phyloP scores from a whole-genome alignment of 37 sponge, comb jelly and placozoan genomes.

The Halisarca cf. caerulea region DNA sequence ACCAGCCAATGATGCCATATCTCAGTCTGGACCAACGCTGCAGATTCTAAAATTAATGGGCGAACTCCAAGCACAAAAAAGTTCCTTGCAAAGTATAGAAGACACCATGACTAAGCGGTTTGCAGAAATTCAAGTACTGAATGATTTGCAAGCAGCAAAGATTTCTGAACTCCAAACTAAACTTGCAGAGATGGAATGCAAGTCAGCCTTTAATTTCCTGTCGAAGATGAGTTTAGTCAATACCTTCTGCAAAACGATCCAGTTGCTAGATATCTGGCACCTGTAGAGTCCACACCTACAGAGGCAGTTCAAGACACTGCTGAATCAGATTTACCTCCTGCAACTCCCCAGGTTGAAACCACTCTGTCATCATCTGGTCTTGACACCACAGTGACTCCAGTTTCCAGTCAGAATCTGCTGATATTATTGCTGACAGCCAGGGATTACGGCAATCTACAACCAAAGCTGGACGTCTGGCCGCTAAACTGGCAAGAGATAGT shows the following conservation, averaged over 20 bases:
- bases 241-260: neutral
- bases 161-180: neutral
- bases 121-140: neutral
- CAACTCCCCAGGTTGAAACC: neutral
- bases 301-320: constrained; percentile 7
- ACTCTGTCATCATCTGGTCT: no score
- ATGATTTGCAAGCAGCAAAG: constrained; percentile 27
- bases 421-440: constrained; percentile 10
- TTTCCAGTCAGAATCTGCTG: no score
- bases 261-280: neutral
- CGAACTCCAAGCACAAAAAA: neutral
- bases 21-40: neutral
- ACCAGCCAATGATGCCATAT: neutral
- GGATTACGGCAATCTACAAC: neutral
- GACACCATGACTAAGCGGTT: neutral
- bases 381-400: no score
- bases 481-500: constrained; percentile 1
- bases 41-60: neutral
- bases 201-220: neutral
- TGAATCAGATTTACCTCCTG: neutral
- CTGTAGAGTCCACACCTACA: neutral
- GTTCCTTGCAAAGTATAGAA: constrained; percentile 13
- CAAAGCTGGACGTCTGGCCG: constrained; percentile 22
- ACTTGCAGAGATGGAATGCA: neutral
- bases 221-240: neutral